These are phyloP conservation scores for Zosterops hypoxanthus DNA, from an alignment of 2,113 vertebrate genomes.

Conservation along the genomic window DNA sequence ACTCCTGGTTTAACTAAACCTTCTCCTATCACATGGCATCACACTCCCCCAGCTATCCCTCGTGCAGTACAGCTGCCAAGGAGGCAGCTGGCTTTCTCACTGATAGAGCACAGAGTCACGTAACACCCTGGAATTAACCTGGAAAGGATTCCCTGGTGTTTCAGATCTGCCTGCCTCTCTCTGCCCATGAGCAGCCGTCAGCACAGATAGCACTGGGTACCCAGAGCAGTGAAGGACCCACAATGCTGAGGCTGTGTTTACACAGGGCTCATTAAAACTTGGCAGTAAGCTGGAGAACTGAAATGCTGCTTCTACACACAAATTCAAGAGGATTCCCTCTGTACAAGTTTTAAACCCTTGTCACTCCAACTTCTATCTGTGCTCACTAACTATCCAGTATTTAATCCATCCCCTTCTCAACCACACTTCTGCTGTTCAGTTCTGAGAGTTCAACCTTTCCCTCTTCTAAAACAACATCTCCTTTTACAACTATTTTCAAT, in stretches of 20 bases:
- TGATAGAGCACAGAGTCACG: accelerated
- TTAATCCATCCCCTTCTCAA: not conserved
- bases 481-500: not conserved
- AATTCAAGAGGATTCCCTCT: not conserved
- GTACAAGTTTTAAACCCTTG: not conserved
- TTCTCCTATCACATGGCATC: not conserved
- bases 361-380: not conserved
- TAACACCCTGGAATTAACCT: not conserved
- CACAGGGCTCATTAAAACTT: accelerated
- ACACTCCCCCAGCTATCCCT: not conserved
- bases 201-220: not conserved
- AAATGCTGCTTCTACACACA: not conserved
- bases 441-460: not conserved
- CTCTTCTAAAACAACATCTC: not conserved
- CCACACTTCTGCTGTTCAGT: not conserved
- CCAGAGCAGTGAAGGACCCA: not conserved
- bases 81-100: not conserved
- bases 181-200: accelerated
- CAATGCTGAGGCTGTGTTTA: not conserved
- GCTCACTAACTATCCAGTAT: not conserved
- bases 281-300: not conserved
- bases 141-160: not conserved
- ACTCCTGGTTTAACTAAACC: not conserved
- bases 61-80: accelerated
- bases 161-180: not conserved